Percentiles rank a stretch among this genome's conserved stretches.
Evolutionary conservation across 2,113 vertebrate genomes (phyloP).

Genomic region (Aramus guarauna): DNA sequence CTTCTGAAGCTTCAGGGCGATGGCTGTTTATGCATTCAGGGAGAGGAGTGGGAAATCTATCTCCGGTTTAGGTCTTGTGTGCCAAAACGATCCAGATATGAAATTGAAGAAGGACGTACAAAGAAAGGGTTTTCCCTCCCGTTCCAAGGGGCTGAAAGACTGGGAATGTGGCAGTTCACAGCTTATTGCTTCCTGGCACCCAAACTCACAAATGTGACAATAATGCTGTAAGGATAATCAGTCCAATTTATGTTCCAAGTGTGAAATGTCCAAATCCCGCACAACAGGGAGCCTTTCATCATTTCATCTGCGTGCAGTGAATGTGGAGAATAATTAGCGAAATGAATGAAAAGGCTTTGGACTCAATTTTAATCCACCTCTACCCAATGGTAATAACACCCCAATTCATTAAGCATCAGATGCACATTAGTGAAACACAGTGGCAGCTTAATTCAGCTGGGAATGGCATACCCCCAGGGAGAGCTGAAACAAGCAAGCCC

Average conservation of each 20-base stretch:
- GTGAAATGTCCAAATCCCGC: conserved; percentile 11
- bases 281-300: conserved; percentile 58
- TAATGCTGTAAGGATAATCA: conserved; percentile 31
- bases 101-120: not conserved
- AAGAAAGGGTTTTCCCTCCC: not conserved
- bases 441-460: conserved; percentile 42
- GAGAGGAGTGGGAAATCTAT: not conserved
- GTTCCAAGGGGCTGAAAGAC: not conserved
- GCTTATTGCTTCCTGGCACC: conserved; percentile 28
- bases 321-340: conserved; percentile 53
- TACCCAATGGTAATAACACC: conserved; percentile 32
- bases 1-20: not conserved
- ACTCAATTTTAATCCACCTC: conserved; percentile 48
- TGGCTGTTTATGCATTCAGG: not conserved
- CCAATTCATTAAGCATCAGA: conserved; percentile 50
- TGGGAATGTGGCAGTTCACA: not conserved
- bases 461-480: not conserved
- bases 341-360: conserved; percentile 46
- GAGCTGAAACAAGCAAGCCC: not conserved
- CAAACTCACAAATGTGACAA: conserved; percentile 2
- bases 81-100: not conserved
- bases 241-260: conserved; percentile 56
- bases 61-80: not conserved
- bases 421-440: conserved; percentile 22
- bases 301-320: conserved; percentile 42